Conservation (phyloP, 2,113 vertebrate species). For the Pterophyllum scalare region DNA sequence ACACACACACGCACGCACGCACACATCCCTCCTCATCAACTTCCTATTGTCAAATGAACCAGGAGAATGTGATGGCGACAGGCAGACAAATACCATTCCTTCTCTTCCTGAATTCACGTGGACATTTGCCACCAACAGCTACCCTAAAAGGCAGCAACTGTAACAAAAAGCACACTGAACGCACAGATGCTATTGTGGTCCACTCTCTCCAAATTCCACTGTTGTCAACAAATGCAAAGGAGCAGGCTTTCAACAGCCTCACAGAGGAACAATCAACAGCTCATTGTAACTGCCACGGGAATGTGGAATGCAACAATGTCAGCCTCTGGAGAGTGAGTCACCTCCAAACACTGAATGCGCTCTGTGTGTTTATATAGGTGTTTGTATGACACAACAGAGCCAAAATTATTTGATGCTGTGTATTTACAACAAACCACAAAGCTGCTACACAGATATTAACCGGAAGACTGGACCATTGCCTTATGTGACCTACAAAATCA, state of each 20-base stretch:
- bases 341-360: conserved; percentile 58
- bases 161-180: conserved; percentile 13
- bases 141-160: conserved; percentile 16
- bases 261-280: conserved; percentile 66
- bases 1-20: background rate
- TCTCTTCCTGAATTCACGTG: conserved; percentile 50
- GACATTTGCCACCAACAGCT: conserved; percentile 27
- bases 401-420: conserved; percentile 16
- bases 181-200: conserved; percentile 21
- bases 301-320: conserved; percentile 78
- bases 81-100: conserved; percentile 54
- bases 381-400: conserved; percentile 28
- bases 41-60: conserved; percentile 58
- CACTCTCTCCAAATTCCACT: conserved; percentile 53
- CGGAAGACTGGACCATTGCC: background rate
- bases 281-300: conserved; percentile 67
- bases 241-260: conserved; percentile 67
- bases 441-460: background rate
- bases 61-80: conserved; percentile 25
- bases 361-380: conserved; percentile 30
- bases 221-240: conserved; percentile 54
- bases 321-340: conserved; percentile 75
- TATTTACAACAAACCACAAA: background rate
- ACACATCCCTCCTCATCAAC: conserved; percentile 22
- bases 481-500: background rate